Evolutionary conservation across 2,113 vertebrate genomes (phyloP), one percentile per base, ranked within the genome.

Genomic region (Myiozetetes cayanensis): DNA sequence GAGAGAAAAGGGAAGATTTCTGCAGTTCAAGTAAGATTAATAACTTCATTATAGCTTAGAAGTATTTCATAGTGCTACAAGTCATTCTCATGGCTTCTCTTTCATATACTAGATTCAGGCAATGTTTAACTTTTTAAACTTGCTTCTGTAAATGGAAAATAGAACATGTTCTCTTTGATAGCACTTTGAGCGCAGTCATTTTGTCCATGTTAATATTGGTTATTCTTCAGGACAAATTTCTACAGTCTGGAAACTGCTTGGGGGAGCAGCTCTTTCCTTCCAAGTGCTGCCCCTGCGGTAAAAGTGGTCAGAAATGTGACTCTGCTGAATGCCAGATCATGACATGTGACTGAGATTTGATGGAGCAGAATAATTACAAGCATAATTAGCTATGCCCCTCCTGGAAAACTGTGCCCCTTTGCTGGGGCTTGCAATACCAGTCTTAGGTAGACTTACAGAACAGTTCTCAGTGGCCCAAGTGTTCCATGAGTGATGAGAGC

Each of bases 301-400:
- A 67, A 95, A 93, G 88, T 58, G 92, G 86, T 92, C 73, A 90
- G 84, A 92, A 97, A 79, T 85, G 86, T 94, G 92, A 96, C 73
- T 82, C 37, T 68, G 49, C 88, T 72, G 58, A 95, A 82, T 79
- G 76, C 85, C 70, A 79, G 62, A 70, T 65, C 70, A 21, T 78
- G 70, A 65, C 80, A 71, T 78, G 86, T 89, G 85, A 95, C 85
- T 61, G 83, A 86, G 62, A 66, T 79, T 72, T 72, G 56, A 90
- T 75, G 61, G 76, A 87, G 70, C 14, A 90, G 83, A 65, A 53
- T 70, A 90, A 94, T 92, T 93, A 87, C n/a, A 62, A 41, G 70
- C 80, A 68, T 92, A 89, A 92, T 93, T 89, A 92, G 58, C 70
- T 92, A 5, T 68, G 61, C 20, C 52, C 15, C 56, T 88, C 59